These are phyloP conservation scores for Papilio gigon DNA, from an alignment of 2,888 invertebrate genomes.

Conservation along the genomic window DNA sequence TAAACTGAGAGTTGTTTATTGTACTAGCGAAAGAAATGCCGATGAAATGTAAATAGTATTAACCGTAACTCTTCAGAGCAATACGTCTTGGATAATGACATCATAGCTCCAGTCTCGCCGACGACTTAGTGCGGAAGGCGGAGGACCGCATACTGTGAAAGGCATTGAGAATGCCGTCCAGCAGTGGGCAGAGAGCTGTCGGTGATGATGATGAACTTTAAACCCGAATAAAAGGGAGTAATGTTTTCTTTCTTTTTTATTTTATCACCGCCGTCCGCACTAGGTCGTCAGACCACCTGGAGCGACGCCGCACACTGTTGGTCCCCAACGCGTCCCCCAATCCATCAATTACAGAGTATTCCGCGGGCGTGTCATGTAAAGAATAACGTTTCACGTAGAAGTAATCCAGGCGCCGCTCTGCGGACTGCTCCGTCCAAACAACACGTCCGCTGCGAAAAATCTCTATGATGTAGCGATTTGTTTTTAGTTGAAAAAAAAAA, in stretches of 20 bases:
- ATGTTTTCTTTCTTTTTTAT: no score
- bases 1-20: constrained; percentile 34
- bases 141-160: no score
- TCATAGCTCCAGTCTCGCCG: neutral
- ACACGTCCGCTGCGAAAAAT: constrained; percentile 18
- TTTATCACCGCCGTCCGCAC: no score
- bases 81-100: constrained; percentile 2
- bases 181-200: no score
- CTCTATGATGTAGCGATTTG: constrained; percentile 39
- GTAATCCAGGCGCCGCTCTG: constrained; percentile 12
- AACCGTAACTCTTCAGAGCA: neutral
- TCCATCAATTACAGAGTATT: neutral
- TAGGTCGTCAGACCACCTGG: no score
- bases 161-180: no score
- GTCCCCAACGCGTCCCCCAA: no score
- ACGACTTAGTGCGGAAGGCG: no score
- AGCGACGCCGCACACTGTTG: no score
- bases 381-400: neutral
- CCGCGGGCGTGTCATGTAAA: neutral
- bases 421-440: constrained; percentile 10
- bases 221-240: no score
- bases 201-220: no score
- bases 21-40: constrained; percentile 2
- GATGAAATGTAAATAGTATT: constrained; percentile 17
- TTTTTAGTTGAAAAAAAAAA: constrained; percentile 41